Conservation (phyloP, 1,140 invertebrate species). For the Eulimnadia texana region DNA sequence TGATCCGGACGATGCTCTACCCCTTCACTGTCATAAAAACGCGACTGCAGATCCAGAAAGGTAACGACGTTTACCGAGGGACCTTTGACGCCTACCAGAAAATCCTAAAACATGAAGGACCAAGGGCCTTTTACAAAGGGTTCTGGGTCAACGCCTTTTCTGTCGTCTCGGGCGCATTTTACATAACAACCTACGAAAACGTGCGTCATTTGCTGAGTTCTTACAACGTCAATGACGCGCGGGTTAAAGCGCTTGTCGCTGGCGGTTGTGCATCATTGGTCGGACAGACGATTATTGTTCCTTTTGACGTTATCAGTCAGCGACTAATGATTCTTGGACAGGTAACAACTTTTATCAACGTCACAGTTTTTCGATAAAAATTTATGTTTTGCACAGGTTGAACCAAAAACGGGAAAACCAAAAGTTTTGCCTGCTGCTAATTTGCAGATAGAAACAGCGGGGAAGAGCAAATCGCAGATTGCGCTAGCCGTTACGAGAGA, state of each 20-base stretch:
- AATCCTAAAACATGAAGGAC: constrained; percentile 75
- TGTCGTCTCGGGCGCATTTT: constrained; percentile 74
- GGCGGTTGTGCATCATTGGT: constrained; percentile 81
- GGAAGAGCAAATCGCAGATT: constrained; percentile 44
- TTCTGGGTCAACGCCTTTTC: constrained; percentile 85
- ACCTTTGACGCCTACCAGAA: constrained; percentile 73
- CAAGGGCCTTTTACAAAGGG: constrained; percentile 78
- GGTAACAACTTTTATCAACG: neutral
- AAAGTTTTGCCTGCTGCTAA: constrained; percentile 22
- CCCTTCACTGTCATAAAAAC: constrained; percentile 95
- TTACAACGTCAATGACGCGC: constrained; percentile 39
- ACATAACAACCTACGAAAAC: constrained; percentile 91
- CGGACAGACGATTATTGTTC: constrained; percentile 89
- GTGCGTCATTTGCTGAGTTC: constrained; percentile 62
- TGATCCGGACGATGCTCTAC: constrained; percentile 78
- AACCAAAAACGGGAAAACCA: constrained; percentile 6
- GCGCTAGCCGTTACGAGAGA: constrained; percentile 50
- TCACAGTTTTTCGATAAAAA: constrained; percentile 6
- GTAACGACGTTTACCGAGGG: constrained; percentile 65
- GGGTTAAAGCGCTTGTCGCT: constrained; percentile 51
- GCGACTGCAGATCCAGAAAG: constrained; percentile 75
- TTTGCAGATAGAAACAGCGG: constrained; percentile 30
- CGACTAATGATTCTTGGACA: constrained; percentile 86
- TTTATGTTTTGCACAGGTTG: constrained; percentile 6
- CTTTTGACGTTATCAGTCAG: constrained; percentile 90